Percentiles rank a stretch among this genome's conserved stretches.
These are phyloP conservation scores for Indri indri DNA, from an alignment of 2,113 vertebrate genomes.

Conservation along the genomic window DNA sequence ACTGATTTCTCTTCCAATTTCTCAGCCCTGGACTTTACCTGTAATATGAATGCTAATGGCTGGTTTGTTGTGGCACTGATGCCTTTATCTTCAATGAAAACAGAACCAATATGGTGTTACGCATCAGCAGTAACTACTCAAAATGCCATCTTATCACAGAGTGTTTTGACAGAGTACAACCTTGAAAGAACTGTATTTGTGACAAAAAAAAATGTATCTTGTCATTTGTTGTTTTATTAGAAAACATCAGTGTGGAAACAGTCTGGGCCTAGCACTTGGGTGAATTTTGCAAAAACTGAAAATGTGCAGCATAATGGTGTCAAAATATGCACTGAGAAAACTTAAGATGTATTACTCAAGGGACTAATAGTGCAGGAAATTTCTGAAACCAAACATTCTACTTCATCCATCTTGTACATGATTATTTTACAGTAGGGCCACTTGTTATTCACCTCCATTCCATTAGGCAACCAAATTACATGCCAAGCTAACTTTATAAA, in stretches of 20 bases:
- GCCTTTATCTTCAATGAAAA: conserved; percentile 3
- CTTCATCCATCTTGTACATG: conserved; percentile 39
- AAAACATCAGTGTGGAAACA: neutral
- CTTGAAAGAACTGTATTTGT: neutral
- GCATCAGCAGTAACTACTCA: neutral
- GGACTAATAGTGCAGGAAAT: neutral
- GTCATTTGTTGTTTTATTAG: conserved; percentile 37
- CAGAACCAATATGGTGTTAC: neutral
- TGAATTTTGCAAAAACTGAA: conserved; percentile 15
- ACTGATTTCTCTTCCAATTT: conserved; percentile 21
- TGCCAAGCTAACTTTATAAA: conserved; percentile 60
- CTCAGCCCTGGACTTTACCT: neutral
- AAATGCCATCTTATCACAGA: neutral
- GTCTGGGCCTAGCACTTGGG: fast-evolving
- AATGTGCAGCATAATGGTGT: neutral
- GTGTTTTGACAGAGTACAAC: conserved; percentile 22
- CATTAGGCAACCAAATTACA: conserved; percentile 65
- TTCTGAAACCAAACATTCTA: conserved; percentile 21
- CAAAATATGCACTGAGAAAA: neutral
- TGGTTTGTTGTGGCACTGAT: neutral
- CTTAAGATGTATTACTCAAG: neutral
- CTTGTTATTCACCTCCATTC: conserved; percentile 64
- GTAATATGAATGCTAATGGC: neutral
- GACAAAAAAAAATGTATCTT: neutral
- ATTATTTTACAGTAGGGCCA: conserved; percentile 50